Evolutionary conservation across 2,113 vertebrate genomes (phyloP), one percentile per base, ranked within the genome.

Genomic region (Oceanodroma tethys): DNA sequence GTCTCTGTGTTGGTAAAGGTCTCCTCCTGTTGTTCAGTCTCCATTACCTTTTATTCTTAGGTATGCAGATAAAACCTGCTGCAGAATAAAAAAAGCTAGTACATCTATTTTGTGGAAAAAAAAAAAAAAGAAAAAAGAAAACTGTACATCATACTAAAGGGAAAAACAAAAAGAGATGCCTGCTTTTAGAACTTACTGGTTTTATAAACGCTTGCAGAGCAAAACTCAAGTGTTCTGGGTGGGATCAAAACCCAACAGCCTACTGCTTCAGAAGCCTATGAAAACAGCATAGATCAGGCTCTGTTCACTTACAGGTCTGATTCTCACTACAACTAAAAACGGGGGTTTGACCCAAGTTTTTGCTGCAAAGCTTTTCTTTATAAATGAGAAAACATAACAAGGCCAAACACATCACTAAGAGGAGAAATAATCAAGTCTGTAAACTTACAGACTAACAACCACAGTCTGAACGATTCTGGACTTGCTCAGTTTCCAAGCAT

Each of bases 1-100:
- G 99, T 99, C 95, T 99, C 99, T 36, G 99, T 98, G 98, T 98
- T 99, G 97, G 98, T 98, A 96, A 99, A 99, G 86, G 98, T 99
- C 95, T 98, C 97, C 50, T 99, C 99, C 82, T 99, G 99, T 80
- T 98, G 98, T 89, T 99, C 99, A 96, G 98, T 98, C 96, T 99
- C 99, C 99, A 99, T 99, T 97, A 97, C 98, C 97, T 96, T 97
- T 95, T 93, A 84, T 90, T 58, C 88, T 93, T 97, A 97, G 94
- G 95, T 89, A 70, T 78, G 94, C 73, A 97, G 86, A 79, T 55
- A 70, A 72, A 91, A 97, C 89, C 90, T 98, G 92, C 81, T 63
- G 70, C 92, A 97, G 92, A 95, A 93, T 55, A 42, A 40, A 79
- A 65, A 36, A 88, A 43, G 23, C 42, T 87, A 76, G 62, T 92